Base-by-base conservation (phyloP, 2,888 invertebrate genomes). In the Drosophila lutescens region DNA sequence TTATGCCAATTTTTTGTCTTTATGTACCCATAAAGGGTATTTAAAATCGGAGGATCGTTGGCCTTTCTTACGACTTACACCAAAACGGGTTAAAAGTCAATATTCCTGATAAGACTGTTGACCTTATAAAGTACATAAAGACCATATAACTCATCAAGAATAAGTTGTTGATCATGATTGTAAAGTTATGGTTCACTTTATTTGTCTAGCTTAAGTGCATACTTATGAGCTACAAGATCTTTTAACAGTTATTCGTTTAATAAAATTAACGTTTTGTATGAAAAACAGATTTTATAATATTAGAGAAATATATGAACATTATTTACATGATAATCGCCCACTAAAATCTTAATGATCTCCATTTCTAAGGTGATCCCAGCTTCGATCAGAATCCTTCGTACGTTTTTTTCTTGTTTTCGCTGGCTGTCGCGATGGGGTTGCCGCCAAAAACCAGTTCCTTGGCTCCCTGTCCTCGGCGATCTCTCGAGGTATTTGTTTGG, bases 401-500 rank as follows among this genome's bases (percentile, higher is more conserved):
- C 30, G 1, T 32, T 44, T 44, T 20, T n/a, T 63, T 36, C 41
- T 41, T 26, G 23, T 62, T 68, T 74, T 58, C 30, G 57, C 66
- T 67, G 53, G 34, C 57, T 61, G 65, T 74, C 44, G 79, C 74
- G 69, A 10, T 47, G 50, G 15, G 54, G 47, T 54, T 43, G 49
- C 73, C 55, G 50, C 63, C 44, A 38, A 40, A 50, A 83, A 83
- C 83, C 87, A 69, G 87, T 87, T 87, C 69, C 74, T 67, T 13
- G n/a, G 53, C 46, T 55, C 58, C 59, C 54, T 69, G 73, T 66
- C 63, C 65, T 17, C 32, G 36, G n/a, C 71, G 81, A 86, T 87
- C 81, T 76, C 65, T 70, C 71, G 73, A 72, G 78, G 81, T 77
- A 88, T 84, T 88, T 82, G 77, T 81, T 75, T 74, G 75, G 87